Evolutionary conservation across 2,113 vertebrate genomes (phyloP).

Genomic region (Callionymus lyra): DNA sequence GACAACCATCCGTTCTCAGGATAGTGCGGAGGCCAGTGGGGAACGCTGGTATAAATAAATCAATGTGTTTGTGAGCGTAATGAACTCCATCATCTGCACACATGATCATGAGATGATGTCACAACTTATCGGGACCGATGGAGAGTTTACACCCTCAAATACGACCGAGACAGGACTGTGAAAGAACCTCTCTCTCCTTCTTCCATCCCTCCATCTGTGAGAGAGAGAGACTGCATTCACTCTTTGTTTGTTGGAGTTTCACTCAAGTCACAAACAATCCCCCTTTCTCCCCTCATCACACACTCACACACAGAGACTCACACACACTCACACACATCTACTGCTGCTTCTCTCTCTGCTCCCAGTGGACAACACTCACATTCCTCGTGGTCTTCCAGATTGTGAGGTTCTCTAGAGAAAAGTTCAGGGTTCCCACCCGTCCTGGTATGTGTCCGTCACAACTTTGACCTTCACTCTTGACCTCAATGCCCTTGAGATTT

Average conservation of each 20-base stretch:
- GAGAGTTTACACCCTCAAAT: constrained; percentile 26
- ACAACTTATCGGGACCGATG: constrained; percentile 26
- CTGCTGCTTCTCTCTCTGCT: constrained; percentile 10
- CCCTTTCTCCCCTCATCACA: constrained; percentile 23
- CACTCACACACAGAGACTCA: constrained; percentile 10
- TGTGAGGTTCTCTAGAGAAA: constrained; percentile 24
- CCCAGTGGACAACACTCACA: constrained; percentile 22
- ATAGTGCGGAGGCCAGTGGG: constrained; percentile 24
- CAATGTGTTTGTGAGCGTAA: constrained; percentile 14
- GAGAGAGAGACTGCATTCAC: constrained; percentile 21
- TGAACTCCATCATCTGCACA: constrained; percentile 7
- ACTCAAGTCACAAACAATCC: constrained; percentile 48
- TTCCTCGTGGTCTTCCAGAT: constrained; percentile 22
- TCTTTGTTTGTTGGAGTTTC: constrained; percentile 48
- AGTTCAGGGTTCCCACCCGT: constrained; percentile 17
- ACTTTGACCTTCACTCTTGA: constrained; percentile 4
- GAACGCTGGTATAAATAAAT: constrained; percentile 45
- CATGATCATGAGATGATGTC: constrained; percentile 20
- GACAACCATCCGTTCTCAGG: constrained; percentile 54
- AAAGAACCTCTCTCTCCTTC: constrained; percentile 2
- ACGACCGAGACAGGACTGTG: constrained; percentile 9
- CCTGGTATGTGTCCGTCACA: not conserved
- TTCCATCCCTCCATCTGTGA: constrained; percentile 6
- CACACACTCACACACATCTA: constrained; percentile 18
- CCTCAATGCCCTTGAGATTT: not conserved